Percentiles rank a stretch among this genome's conserved stretches.
phyloP scores from a whole-genome alignment of 2,888 invertebrate species.

The Dryobota labecula region DNA sequence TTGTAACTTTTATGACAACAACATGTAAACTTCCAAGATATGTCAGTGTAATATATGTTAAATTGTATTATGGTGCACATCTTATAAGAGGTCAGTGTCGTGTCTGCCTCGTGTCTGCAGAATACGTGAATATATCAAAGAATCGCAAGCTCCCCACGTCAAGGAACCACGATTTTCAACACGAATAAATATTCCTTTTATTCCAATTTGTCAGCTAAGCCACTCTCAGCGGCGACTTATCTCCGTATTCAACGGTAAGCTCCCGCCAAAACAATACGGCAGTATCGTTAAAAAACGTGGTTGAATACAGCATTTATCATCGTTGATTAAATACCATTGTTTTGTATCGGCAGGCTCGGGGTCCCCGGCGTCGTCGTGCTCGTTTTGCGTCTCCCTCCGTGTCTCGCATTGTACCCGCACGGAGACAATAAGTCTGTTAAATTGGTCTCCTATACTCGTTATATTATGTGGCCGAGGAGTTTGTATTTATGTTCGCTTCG shows the following conservation, averaged over 20 bases:
- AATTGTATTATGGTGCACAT: conserved; percentile 40
- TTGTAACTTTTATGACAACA: conserved; percentile 7
- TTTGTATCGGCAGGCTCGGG: conserved; percentile 88
- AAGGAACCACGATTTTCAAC: conserved; percentile 76
- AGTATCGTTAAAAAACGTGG: conserved; percentile 90
- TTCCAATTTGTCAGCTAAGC: conserved; percentile 91
- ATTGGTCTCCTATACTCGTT: conserved; percentile 87
- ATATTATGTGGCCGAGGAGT: conserved; percentile 80
- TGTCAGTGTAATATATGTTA: conserved; percentile 19
- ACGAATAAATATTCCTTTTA: conserved; percentile 90
- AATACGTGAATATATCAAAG: conserved; percentile 77
- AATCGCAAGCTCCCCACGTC: conserved; percentile 72
- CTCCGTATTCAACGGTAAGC: conserved; percentile 89
- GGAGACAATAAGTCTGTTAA: conserved; percentile 91
- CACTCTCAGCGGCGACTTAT: conserved; percentile 90
- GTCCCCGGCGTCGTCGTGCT: conserved; percentile 83
- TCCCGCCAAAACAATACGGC: conserved; percentile 90
- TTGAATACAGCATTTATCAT: conserved; percentile 90
- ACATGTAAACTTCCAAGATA: conserved; percentile 3
- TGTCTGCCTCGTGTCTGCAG: conserved; percentile 69
- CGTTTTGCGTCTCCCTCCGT: conserved; percentile 84
- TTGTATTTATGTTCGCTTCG: conserved; percentile 80
- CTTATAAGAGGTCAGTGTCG: conserved; percentile 64
- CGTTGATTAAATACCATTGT: conserved; percentile 91
- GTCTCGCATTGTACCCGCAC: conserved; percentile 87